phyloP scores from a whole-genome alignment of 2,113 vertebrate species.

The Cyprinodon brontotheroides region DNA sequence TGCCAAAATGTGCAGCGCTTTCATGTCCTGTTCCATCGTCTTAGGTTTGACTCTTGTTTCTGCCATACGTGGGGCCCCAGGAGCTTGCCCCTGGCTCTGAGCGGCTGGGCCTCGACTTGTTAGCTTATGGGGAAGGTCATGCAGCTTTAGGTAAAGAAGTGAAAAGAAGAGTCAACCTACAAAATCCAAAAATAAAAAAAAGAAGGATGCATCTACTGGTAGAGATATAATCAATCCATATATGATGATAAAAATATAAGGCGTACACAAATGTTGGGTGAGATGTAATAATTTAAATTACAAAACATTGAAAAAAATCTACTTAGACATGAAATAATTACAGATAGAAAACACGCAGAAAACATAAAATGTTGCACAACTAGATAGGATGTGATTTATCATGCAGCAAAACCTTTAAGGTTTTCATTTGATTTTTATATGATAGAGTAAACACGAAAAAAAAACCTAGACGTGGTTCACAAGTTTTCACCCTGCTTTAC shows the following conservation, averaged over 20 bases:
- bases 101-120: constrained; percentile 52
- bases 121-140: constrained; percentile 59
- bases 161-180: constrained; percentile 39
- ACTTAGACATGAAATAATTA: background rate
- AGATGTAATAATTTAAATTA: background rate
- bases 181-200: constrained; percentile 42
- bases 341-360: background rate
- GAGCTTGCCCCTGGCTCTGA: constrained; percentile 47
- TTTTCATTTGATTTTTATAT: background rate
- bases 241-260: constrained; percentile 17
- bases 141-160: constrained; percentile 46
- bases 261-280: constrained; percentile 10
- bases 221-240: constrained; percentile 35
- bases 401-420: background rate
- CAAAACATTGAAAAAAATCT: background rate
- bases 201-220: constrained; percentile 44
- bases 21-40: constrained; percentile 66
- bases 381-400: background rate
- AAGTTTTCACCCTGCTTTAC: no score
- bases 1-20: constrained; percentile 64
- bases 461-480: background rate
- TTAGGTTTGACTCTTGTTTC: constrained; percentile 63
- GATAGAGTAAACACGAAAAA: background rate
- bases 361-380: background rate
- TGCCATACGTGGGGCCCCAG: constrained; percentile 48